Conservation (phyloP, 2,888 invertebrate species). For the Heteromyza rotundicornis region DNA sequence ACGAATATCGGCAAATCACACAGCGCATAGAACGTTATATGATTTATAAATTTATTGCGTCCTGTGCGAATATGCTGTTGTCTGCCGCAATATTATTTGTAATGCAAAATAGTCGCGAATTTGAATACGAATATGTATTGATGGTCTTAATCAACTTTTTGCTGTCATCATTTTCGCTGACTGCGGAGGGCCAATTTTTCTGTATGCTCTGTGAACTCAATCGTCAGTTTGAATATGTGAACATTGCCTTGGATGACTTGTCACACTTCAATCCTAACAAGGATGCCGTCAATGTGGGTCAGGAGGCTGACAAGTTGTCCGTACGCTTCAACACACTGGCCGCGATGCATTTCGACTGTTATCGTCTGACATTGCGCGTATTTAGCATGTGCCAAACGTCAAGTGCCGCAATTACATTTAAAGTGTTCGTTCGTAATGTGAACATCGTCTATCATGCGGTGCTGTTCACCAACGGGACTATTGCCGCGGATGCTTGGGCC, state of each 20-base stretch:
- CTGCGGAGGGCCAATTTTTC: not conserved
- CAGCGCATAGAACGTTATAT: too few species aligned
- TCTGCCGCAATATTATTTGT: too few species aligned
- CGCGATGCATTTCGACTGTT: conserved; percentile 15
- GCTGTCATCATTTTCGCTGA: not conserved
- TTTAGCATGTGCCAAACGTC: not conserved
- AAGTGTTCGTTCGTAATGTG: conserved; percentile 33
- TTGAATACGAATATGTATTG: too few species aligned
- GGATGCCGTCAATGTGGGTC: too few species aligned
- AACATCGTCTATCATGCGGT: conserved; percentile 41
- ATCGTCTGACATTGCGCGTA: conserved; percentile 8
- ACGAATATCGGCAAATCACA: too few species aligned
- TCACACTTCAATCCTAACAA: too few species aligned
- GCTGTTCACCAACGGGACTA: conserved; percentile 28
- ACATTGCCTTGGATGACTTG: not conserved
- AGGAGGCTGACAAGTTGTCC: too few species aligned
- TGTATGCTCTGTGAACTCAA: not conserved
- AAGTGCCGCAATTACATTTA: conserved; percentile 22
- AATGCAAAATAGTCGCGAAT: too few species aligned
- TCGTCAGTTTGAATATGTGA: not conserved
- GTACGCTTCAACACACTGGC: conserved; percentile 6
- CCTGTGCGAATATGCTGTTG: too few species aligned
- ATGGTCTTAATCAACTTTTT: not conserved
- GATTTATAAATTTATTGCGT: too few species aligned
- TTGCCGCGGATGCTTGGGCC: conserved; percentile 19